Evolutionary conservation across 2,797 vertebrate genomes (phyloP), one percentile per base, ranked within the genome.

Genomic region (Acipenser transmontanus): DNA sequence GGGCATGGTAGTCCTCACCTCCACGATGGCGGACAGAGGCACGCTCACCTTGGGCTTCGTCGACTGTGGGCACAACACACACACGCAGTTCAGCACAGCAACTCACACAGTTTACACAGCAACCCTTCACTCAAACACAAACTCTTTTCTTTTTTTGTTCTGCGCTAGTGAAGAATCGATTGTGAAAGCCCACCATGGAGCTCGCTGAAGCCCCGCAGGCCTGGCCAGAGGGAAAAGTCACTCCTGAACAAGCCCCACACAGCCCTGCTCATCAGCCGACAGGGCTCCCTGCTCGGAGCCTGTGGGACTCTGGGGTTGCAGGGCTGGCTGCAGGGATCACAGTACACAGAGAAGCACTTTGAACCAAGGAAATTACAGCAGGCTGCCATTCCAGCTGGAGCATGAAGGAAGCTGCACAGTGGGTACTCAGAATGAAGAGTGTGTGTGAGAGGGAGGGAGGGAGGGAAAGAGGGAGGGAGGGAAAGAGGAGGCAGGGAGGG

Each of bases 1-100:
- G 0, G 97, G 96, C 95, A 98, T 99, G 65, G 97, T 99, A 74
- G 96, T 98, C 75, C 97, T 91, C 68, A 98, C 97, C 85, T 98
- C 96, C 17, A 96, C 92, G 60, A 98, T 95, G 72, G 96, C 93
- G 0, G 95, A 93, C 49, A 98, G 89, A 0, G 95, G 97, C 81
- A 98, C 92, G 83, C 92, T 95, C 73, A 98, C 93, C 84, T 97
- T 96, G 63, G 96, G 91, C 78, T 94, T 98, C 67, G 95, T 98
- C 12, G 94, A 95, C 97, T 99, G 75, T 49, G 64, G 50, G 69
- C n/a, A 68, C 7, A 13, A 8, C 20, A 9, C 8, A 20, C 47
- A 54, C 2, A 54, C 17, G 17, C 34, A 34, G 34, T 34, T 34
- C 34, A 34, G 34, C 34, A 34, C 34, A 34, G 34, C 34, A 34